Evolutionary conservation across 2,888 invertebrate genomes (phyloP), one percentile per base, ranked within the genome.

Genomic region (Drosophila prostipennis): DNA sequence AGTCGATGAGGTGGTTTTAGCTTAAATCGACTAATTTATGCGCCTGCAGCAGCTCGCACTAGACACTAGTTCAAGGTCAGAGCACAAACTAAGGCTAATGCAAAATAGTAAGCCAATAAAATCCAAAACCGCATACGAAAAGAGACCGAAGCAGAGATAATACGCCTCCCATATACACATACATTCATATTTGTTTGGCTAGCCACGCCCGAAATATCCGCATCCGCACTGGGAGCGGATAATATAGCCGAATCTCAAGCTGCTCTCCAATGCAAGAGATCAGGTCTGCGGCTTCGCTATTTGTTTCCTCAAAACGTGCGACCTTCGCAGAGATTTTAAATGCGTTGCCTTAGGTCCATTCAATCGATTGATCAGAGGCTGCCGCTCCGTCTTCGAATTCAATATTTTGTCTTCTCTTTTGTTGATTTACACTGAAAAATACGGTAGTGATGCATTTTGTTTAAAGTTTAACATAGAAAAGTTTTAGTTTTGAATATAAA

Each of bases 61-160:
- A 67, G 68, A 26, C 64, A 87, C 79, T 84, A 84, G 85, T 77
- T 84, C 82, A 87, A 87, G 82, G 82, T 55, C 60, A 70, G 37
- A 54, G 58, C 70, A 42, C 48, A 46, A 42, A 46, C 48, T 55
- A 51, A 56, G 60, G 64, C 74, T 61, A 77, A 73, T 39, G 55
- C 75, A 68, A 70, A 68, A 72, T 63, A 70, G 56, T 69, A 53
- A 46, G 43, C 34, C 52, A 52, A 75, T 72, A 68, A 60, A 72
- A 78, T 49, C 8, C 13, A 55, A 70, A 78, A 79, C 69, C 65
- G 71, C 74, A 74, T 78, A 71, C 46, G 43, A 72, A 63, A 63
- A 54, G 67, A 43, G 57, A 48, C 36, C 48, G 49, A 57, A 45
- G 51, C 56, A 55, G 63, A 52, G 53, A 43, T 55, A 55, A 58